Evolutionary conservation across 2,797 vertebrate species (phyloP).

Genomic region (Australoheros facetus): DNA sequence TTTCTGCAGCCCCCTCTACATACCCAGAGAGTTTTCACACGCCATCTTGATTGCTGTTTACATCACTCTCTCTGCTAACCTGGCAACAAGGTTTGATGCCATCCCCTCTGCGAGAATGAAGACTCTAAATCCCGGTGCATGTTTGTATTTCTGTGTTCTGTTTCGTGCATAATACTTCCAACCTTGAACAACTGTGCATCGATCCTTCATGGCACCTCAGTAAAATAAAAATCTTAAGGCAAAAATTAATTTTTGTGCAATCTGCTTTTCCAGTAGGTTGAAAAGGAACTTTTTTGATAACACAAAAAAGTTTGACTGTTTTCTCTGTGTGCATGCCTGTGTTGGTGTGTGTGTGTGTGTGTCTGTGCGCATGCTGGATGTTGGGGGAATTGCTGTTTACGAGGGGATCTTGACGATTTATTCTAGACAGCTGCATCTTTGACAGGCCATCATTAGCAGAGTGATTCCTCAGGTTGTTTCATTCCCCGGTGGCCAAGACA

Average conservation of each 20-base stretch:
- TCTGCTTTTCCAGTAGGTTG: neutral
- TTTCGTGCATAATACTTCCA: neutral
- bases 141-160: neutral
- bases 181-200: fast-evolving
- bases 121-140: neutral
- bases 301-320: slow-evolving; percentile 49
- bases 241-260: neutral
- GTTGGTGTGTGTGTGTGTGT: slow-evolving; percentile 1
- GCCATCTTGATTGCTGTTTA: neutral
- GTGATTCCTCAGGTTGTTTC: slow-evolving; percentile 83
- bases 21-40: neutral
- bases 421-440: slow-evolving; percentile 86
- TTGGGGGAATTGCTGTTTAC: slow-evolving; percentile 83
- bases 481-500: slow-evolving; percentile 81
- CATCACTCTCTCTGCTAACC: neutral
- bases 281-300: slow-evolving; percentile 33
- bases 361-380: slow-evolving; percentile 58
- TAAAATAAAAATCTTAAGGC: neutral
- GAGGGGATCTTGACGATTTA: slow-evolving; percentile 81
- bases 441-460: slow-evolving; percentile 86
- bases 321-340: neutral
- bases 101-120: neutral
- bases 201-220: neutral
- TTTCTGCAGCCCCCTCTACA: neutral
- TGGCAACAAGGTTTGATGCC: neutral